Evolutionary conservation across 2,113 vertebrate genomes (phyloP).

Genomic region (Etheostoma spectabile): DNA sequence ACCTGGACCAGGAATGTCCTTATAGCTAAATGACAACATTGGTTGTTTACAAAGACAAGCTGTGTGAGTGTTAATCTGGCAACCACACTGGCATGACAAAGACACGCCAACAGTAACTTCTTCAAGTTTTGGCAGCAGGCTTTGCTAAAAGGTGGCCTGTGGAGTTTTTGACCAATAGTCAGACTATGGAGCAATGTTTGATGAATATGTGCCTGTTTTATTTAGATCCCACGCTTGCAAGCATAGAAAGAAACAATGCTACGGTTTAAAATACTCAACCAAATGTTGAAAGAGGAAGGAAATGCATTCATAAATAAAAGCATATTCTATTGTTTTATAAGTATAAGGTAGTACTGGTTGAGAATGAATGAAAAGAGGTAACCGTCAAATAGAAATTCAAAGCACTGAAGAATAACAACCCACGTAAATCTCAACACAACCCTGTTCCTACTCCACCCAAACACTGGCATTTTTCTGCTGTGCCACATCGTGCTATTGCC

Average conservation of each 20-base stretch:
- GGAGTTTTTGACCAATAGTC: not conserved
- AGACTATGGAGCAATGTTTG: not conserved
- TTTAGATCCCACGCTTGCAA: not conserved
- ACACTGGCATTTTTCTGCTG: conserved; percentile 50
- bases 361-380: not conserved
- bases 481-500: conserved; percentile 32
- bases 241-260: not conserved
- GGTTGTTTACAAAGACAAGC: not conserved
- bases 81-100: not conserved
- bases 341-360: not conserved
- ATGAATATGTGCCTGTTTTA: not conserved
- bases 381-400: conserved; percentile 9
- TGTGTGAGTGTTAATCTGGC: too few species aligned
- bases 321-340: not conserved
- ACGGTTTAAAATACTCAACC: not conserved
- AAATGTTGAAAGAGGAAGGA: not conserved
- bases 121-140: not conserved
- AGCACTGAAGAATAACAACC: conserved; percentile 15
- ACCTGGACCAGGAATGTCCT: not conserved
- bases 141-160: not conserved
- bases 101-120: not conserved
- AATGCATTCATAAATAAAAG: not conserved
- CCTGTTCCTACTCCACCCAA: conserved; percentile 50
- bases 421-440: conserved; percentile 19
- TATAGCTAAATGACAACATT: not conserved